Conservation (phyloP, 2,888 invertebrate genomes). For the Deroplatys truncata region DNA sequence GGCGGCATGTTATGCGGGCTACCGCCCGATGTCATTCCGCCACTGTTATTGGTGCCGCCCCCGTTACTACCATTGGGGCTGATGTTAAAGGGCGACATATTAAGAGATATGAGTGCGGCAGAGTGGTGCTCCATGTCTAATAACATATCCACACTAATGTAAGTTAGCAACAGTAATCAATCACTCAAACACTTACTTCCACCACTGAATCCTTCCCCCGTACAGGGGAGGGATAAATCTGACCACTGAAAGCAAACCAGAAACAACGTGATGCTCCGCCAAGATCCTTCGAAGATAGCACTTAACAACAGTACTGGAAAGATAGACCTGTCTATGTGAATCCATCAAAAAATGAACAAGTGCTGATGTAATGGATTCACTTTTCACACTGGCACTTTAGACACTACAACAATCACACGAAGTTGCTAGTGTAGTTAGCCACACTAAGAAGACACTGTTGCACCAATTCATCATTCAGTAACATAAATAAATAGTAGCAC, state of each 20-base stretch:
- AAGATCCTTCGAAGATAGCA: background rate
- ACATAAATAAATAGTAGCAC: background rate
- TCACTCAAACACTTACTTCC: background rate
- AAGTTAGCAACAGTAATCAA: background rate
- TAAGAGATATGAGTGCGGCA: conserved; percentile 74
- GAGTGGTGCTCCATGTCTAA: conserved; percentile 69
- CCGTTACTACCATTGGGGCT: conserved; percentile 68
- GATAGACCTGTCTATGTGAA: background rate
- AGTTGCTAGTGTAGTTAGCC: background rate
- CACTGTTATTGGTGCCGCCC: conserved; percentile 42
- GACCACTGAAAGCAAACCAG: background rate
- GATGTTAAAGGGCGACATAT: conserved; percentile 79
- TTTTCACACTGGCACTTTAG: background rate
- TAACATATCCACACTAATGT: conserved; percentile 52
- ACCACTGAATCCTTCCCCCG: background rate
- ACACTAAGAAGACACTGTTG: background rate
- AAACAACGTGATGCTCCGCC: background rate
- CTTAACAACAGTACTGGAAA: background rate
- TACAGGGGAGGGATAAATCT: conserved; percentile 15
- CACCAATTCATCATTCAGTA: background rate
- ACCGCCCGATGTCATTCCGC: conserved; percentile 34
- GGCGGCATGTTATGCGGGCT: conserved; percentile 38
- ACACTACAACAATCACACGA: background rate
- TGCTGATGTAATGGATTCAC: background rate
- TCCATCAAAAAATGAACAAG: background rate